Evolutionary conservation across 2,888 invertebrate species (phyloP).

Genomic region (Tetheella fluctuosa): DNA sequence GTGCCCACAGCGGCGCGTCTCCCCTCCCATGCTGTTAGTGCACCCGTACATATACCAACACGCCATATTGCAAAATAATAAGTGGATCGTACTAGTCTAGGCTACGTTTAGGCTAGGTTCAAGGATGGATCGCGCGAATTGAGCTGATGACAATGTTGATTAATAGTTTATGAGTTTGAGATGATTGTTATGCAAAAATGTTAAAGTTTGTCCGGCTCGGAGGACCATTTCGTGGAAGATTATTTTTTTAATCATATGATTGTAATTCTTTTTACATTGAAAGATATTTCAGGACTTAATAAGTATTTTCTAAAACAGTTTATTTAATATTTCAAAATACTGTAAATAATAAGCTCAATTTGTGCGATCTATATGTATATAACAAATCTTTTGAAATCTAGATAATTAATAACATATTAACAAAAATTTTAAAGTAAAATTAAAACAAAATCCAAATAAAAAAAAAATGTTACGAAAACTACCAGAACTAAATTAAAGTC

Average conservation of each 20-base stretch:
- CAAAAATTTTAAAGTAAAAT: too few relatives aligned
- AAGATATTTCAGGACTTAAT: too few relatives aligned
- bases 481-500: too few relatives aligned
- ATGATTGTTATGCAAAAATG: conserved; percentile 5
- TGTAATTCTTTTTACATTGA: too few relatives aligned
- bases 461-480: not conserved
- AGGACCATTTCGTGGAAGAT: not conserved
- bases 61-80: conserved; percentile 29
- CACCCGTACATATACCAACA: conserved; percentile 45
- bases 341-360: conserved; percentile 54
- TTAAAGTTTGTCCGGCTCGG: conserved; percentile 10
- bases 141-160: conserved; percentile 21
- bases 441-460: too few relatives aligned
- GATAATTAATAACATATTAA: conserved; percentile 24
- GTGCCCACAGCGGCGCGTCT: conserved; percentile 77
- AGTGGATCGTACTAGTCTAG: conserved; percentile 13
- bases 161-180: not conserved
- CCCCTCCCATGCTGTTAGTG: conserved; percentile 87
- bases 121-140: conserved; percentile 33
- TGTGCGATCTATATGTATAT: conserved; percentile 36
- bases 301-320: too few relatives aligned
- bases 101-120: conserved; percentile 14
- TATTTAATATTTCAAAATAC: not conserved
- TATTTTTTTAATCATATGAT: too few relatives aligned
- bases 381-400: conserved; percentile 15